A percentile compares a stretch with the other conserved stretches of the same genome.
Conservation (phyloP, 2,113 vertebrate genomes). For the Phaethon lepturus region DNA sequence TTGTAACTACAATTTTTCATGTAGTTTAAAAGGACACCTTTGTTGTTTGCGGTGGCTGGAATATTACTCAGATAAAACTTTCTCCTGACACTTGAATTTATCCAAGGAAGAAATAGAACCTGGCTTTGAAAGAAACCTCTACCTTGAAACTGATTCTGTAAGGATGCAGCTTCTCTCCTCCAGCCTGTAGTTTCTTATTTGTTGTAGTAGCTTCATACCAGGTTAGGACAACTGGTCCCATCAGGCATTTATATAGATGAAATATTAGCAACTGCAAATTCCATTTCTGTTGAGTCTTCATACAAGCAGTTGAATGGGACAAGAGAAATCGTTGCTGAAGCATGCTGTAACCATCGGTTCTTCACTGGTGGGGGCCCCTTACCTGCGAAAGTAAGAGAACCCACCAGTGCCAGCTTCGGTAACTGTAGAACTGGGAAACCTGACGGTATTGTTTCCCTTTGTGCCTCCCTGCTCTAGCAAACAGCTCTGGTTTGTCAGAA, state of each 20-base stretch:
- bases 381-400: neutral
- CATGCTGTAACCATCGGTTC: neutral
- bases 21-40: neutral
- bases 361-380: neutral
- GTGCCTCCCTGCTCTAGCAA: neutral
- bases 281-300: neutral
- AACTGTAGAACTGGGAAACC: neutral
- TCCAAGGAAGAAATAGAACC: constrained; percentile 43
- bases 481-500: neutral
- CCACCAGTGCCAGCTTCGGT: neutral
- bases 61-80: neutral
- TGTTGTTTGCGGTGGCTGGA: neutral
- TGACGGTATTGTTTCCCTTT: neutral
- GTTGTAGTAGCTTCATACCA: neutral
- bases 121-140: constrained; percentile 13
- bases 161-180: neutral
- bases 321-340: neutral
- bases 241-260: neutral
- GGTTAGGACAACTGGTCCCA: neutral
- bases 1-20: neutral
- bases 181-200: neutral
- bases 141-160: neutral
- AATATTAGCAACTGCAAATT: neutral
- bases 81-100: neutral
- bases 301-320: neutral